Percentiles rank a stretch among this genome's conserved stretches.
phyloP scores from a whole-genome alignment of 2,113 vertebrate species.

The Heterochromis multidens region DNA sequence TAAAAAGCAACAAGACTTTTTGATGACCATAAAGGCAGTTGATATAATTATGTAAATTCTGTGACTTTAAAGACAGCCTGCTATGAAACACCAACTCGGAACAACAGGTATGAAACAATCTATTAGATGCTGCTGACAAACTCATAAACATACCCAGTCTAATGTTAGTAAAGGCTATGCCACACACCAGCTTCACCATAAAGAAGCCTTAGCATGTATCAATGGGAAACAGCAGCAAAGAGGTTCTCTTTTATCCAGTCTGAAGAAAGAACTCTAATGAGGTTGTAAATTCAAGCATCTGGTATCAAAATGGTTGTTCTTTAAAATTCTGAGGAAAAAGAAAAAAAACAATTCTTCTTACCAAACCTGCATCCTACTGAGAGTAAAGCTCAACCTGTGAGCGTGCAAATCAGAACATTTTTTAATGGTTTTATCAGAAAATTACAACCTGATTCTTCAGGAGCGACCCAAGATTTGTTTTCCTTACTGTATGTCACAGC shows the following conservation, averaged over 20 bases:
- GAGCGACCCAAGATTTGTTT: background rate
- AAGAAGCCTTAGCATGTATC: background rate
- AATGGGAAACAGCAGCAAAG: background rate
- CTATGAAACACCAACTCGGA: background rate
- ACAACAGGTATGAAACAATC: background rate
- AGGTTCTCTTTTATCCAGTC: background rate
- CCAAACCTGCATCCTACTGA: background rate
- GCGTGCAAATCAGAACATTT: background rate
- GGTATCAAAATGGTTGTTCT: background rate
- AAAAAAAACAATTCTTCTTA: too few relatives aligned
- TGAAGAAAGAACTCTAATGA: slow-evolving; percentile 23
- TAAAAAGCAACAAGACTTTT: too few relatives aligned
- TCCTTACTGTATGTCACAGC: background rate
- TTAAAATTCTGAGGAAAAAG: background rate
- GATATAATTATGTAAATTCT: too few relatives aligned
- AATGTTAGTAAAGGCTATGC: background rate
- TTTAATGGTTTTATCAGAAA: background rate
- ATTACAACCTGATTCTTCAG: background rate
- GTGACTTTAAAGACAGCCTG: background rate
- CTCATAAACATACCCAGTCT: background rate
- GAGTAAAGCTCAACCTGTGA: background rate
- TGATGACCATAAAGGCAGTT: too few relatives aligned
- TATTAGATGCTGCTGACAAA: background rate
- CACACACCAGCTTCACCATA: background rate
- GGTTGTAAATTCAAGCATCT: slow-evolving; percentile 54